phyloP scores from a whole-genome alignment of 2,888 invertebrate species.

The Chrysopilus asiliformis region DNA sequence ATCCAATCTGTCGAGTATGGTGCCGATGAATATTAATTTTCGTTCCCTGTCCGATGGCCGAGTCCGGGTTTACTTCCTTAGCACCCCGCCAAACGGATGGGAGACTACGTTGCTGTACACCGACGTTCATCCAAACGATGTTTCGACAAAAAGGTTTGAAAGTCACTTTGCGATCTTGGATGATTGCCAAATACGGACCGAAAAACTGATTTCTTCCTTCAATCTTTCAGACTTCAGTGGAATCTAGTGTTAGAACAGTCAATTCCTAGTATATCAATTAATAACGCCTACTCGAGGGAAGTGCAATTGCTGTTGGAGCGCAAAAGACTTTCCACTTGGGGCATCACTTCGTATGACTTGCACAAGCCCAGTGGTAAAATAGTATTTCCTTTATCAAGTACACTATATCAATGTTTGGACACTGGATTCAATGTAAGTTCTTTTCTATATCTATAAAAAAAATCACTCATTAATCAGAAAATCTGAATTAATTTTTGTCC shows the following conservation, averaged over 20 bases:
- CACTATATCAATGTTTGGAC: constrained; percentile 74
- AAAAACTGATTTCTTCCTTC: too few species aligned
- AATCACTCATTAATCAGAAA: too few species aligned
- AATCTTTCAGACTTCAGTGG: constrained; percentile 52
- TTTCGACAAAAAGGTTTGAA: constrained; percentile 2
- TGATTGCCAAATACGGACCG: neutral
- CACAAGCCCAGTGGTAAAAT: constrained; percentile 70
- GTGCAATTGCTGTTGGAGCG: constrained; percentile 85
- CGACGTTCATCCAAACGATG: constrained; percentile 55
- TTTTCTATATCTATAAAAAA: neutral
- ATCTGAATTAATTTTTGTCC: too few species aligned
- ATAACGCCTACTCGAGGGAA: constrained; percentile 58
- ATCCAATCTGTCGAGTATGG: constrained; percentile 64
- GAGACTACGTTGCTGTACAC: constrained; percentile 80
- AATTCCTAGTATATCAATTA: constrained; percentile 49
- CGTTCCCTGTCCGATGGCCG: constrained; percentile 64
- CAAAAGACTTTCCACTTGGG: constrained; percentile 82
- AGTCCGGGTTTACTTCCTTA: constrained; percentile 78
- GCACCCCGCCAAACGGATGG: constrained; percentile 76
- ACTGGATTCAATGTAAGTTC: constrained; percentile 50
- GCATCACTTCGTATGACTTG: constrained; percentile 86
- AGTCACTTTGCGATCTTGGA: neutral
- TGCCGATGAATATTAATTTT: constrained; percentile 72
- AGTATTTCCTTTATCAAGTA: constrained; percentile 81
- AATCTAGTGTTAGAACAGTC: constrained; percentile 70